These are phyloP conservation scores for Rhombomys opimus DNA, from an alignment of 2,113 vertebrate genomes.

Conservation along the genomic window DNA sequence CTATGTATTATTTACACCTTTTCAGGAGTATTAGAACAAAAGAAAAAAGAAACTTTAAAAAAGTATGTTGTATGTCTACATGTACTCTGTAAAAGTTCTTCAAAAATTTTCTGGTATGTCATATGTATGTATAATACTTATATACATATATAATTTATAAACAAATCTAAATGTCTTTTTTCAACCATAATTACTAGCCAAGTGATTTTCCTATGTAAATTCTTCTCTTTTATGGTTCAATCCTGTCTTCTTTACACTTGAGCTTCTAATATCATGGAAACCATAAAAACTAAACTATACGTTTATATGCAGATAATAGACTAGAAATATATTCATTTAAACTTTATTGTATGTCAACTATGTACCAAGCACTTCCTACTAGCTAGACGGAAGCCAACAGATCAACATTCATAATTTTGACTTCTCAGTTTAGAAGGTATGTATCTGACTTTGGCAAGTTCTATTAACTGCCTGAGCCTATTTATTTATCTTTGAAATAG, in stretches of 20 bases:
- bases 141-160: conserved; percentile 15
- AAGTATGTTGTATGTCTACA: background rate
- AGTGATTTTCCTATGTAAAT: conserved; percentile 55
- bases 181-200: conserved; percentile 53
- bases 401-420: conserved; percentile 5
- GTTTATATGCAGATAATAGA: conserved; percentile 31
- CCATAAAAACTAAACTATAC: conserved; percentile 51
- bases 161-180: conserved; percentile 13
- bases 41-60: conserved; percentile 60
- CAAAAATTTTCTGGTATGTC: background rate
- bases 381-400: conserved; percentile 45
- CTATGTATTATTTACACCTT: conserved; percentile 61
- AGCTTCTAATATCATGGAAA: conserved; percentile 57
- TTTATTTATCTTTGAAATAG: conserved; percentile 60
- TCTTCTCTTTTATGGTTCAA: conserved; percentile 48
- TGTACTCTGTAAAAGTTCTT: background rate
- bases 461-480: background rate
- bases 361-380: conserved; percentile 41
- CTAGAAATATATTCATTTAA: conserved; percentile 43
- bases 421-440: conserved; percentile 33
- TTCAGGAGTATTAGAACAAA: conserved; percentile 59
- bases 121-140: background rate
- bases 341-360: conserved; percentile 37
- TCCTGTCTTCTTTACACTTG: conserved; percentile 37
- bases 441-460: conserved; percentile 47